phyloP scores from a whole-genome alignment of 1,140 invertebrate species.

The Camponotus pennsylvanicus region DNA sequence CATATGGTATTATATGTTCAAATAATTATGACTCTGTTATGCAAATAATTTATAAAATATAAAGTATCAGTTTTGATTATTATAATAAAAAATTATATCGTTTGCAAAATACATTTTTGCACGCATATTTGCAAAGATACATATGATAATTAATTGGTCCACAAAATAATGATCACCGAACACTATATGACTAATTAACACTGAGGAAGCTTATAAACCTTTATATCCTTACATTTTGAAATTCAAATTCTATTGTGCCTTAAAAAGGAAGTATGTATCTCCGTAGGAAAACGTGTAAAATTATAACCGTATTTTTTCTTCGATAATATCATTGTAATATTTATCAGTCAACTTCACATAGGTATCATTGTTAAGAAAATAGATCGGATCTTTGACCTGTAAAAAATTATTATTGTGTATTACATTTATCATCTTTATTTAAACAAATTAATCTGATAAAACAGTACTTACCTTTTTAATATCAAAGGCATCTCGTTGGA shows the following conservation, averaged over 20 bases:
- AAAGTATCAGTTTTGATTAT: conserved; percentile 22
- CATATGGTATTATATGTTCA: background rate
- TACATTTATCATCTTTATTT: background rate
- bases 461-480: conserved; percentile 78
- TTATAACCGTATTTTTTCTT: conserved; percentile 88
- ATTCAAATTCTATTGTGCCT: background rate
- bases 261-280: conserved; percentile 5
- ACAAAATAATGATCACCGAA: background rate
- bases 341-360: conserved; percentile 90
- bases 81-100: background rate
- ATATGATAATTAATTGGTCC: background rate
- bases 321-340: conserved; percentile 89
- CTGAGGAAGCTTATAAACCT: conserved; percentile 9
- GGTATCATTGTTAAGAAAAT: conserved; percentile 89
- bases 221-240: background rate
- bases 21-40: conserved; percentile 5
- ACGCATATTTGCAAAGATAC: background rate
- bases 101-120: background rate
- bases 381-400: conserved; percentile 90
- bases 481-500: conserved; percentile 93
- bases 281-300: background rate
- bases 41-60: conserved; percentile 5
- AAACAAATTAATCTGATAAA: background rate
- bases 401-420: conserved; percentile 59
- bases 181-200: background rate